Percentiles rank a stretch among this genome's conserved stretches.
Evolutionary conservation across 2,888 invertebrate species (phyloP).

Genomic region (Oligia latruncula): DNA sequence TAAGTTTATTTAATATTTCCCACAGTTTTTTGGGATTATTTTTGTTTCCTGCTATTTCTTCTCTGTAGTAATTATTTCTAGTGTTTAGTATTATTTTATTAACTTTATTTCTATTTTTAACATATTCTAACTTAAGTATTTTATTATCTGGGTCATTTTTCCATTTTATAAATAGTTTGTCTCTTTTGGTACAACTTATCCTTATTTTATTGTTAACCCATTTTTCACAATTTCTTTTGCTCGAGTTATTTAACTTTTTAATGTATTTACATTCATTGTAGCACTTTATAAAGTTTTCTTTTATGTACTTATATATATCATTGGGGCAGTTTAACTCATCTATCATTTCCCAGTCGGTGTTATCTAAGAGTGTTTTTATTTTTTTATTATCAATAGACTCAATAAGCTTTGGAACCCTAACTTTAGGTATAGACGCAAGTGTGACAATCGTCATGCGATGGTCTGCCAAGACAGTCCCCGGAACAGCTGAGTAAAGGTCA

Average conservation of each 20-base stretch:
- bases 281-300: not conserved
- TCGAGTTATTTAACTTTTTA: not conserved
- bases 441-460: not conserved
- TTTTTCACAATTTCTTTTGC: not conserved
- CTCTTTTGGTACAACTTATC: not conserved
- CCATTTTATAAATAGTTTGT: not conserved
- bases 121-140: not conserved
- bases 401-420: not conserved
- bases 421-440: not conserved
- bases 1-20: not conserved
- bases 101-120: not conserved
- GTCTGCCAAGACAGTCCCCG: conserved; percentile 1
- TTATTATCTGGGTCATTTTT: not conserved
- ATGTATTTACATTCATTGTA: not conserved
- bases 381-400: not conserved
- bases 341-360: not conserved
- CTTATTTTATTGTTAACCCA: not conserved
- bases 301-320: not conserved
- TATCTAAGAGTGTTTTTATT: not conserved
- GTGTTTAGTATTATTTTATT: not conserved
- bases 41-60: not conserved
- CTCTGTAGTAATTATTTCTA: not conserved
- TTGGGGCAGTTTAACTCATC: not conserved
- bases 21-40: not conserved
- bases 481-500: not conserved